phyloP scores from a whole-genome alignment of 1,140 invertebrate species.

The Caenorhabditis inopinata region DNA sequence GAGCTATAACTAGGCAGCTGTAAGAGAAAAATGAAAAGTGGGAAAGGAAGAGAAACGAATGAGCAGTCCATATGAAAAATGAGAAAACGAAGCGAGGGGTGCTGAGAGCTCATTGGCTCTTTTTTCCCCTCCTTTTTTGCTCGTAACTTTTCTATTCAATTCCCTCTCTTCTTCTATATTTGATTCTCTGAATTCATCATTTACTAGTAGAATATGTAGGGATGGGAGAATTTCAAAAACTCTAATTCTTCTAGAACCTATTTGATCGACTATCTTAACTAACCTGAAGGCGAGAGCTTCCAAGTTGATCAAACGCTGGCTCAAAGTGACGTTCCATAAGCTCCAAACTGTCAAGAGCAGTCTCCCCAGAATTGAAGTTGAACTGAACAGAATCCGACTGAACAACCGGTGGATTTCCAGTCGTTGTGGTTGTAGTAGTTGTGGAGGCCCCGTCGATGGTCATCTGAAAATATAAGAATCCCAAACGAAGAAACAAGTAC shows the following conservation, averaged over 20 bases:
- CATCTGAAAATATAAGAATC: constrained; percentile 36
- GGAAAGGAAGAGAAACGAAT: not conserved
- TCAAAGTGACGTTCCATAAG: constrained; percentile 61
- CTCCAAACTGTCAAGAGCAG: constrained; percentile 44
- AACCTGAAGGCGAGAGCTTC: constrained; percentile 58
- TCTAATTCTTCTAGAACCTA: no score
- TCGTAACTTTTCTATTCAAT: constrained; percentile 29
- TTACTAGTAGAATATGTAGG: no score
- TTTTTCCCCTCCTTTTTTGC: not conserved
- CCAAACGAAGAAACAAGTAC: not conserved
- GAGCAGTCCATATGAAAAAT: constrained; percentile 19
- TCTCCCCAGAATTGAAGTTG: constrained; percentile 20
- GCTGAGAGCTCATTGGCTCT: constrained; percentile 22
- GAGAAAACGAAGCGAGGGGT: not conserved
- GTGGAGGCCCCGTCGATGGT: constrained; percentile 34
- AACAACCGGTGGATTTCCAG: not conserved
- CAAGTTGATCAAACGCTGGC: constrained; percentile 61
- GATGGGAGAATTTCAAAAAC: no score
- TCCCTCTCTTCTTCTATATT: not conserved
- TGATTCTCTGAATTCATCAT: no score
- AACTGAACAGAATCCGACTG: not conserved
- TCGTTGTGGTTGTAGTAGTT: not conserved
- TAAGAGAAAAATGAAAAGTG: not conserved
- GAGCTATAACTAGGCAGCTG: constrained; percentile 11
- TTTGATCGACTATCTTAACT: not conserved